Evolutionary conservation across 2,113 vertebrate genomes (phyloP).

Genomic region (Hylia prasina): DNA sequence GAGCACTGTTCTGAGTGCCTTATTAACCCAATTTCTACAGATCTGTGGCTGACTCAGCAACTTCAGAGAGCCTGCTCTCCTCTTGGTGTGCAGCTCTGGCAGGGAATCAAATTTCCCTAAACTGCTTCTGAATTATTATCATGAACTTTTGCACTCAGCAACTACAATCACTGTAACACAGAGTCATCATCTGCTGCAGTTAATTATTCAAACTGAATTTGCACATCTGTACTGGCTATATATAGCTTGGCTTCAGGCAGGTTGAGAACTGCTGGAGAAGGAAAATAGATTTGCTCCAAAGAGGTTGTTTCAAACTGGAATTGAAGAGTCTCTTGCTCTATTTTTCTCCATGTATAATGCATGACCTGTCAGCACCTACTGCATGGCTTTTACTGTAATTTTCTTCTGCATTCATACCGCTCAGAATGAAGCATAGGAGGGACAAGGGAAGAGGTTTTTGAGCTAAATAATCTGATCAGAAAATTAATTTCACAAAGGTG

Average conservation of each 20-base stretch:
- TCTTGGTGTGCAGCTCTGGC: neutral
- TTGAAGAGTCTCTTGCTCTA: neutral
- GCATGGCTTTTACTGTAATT: neutral
- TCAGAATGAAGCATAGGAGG: neutral
- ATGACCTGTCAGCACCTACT: neutral
- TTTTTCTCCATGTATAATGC: neutral
- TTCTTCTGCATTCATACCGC: neutral
- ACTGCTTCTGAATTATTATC: neutral
- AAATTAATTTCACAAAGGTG: neutral
- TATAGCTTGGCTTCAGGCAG: neutral
- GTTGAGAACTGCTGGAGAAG: neutral
- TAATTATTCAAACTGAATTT: slow-evolving; percentile 18
- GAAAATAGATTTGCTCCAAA: neutral
- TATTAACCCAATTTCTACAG: neutral
- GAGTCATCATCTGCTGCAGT: neutral
- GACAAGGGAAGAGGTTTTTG: neutral
- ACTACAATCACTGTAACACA: neutral
- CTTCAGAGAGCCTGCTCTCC: neutral
- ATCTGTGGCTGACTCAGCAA: neutral
- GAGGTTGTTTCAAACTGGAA: neutral
- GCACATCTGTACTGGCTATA: neutral
- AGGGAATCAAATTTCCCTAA: neutral
- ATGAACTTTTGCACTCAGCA: neutral
- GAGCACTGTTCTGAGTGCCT: neutral
- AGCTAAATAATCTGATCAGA: neutral